Evolutionary conservation across 2,113 vertebrate species (phyloP), one percentile per base, ranked within the genome.

Genomic region (Cyphomyrus plagiostoma): DNA sequence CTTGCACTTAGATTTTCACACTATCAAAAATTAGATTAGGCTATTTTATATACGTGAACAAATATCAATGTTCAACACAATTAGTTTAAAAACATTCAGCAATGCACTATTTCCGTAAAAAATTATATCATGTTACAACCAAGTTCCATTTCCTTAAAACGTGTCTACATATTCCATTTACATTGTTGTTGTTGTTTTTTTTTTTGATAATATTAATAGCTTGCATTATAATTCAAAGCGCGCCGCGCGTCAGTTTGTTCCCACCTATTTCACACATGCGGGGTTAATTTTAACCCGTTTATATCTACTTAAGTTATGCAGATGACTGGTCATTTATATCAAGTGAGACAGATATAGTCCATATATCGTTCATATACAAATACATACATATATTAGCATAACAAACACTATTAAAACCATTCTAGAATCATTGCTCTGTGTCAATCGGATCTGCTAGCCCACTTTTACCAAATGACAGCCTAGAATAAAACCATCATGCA

Each of bases 201-300:
- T 77, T 74, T 30, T 80, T 80, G 1, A 42, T 80, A 80, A 42
- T 80, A 80, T 80, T 80, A 80, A 80, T 80, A 80, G 35, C 30
- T 42, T 80, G 74, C 17, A 80, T 80, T 80, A 80, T 80, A 80
- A 80, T 80, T 80, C 30, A 26, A 80, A 35, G 17, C 13, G 74
- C 15, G 15, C 35, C 15, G 17, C 13, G 74, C 13, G 35, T 80
- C 74, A 80, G 11, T 42, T 80, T 80, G 74, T 39, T 42, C 35
- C 30, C 74, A 42, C 35, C 74, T 42, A 80, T 39, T 42, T 42
- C 35, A 19, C 35, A 80, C 15, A 80, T 39, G 74, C 30, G 19
- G 74, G 74, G 74, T 80, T 80, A 80, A 80, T 80, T 80, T 80
- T 80, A 80, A 80, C 74, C 74, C 74, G 30, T 80, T 80, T 80